A percentile compares a stretch with the other conserved stretches of the same genome.
Evolutionary conservation across 1,140 invertebrate species (phyloP).

Genomic region (Nasonia giraulti): DNA sequence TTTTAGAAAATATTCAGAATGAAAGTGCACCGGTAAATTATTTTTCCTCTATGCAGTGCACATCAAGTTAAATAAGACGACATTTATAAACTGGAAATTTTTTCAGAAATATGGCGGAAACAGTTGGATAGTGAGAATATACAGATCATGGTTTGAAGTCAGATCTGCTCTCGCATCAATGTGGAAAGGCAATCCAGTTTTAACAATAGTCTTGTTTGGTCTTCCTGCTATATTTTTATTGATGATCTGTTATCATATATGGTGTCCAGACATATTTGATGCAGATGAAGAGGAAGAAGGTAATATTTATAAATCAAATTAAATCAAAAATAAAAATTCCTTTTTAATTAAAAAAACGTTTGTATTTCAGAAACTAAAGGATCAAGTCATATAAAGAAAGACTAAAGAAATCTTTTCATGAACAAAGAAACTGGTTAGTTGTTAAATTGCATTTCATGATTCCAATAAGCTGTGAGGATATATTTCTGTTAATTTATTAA

Average conservation of each 20-base stretch:
- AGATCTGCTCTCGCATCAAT: conserved; percentile 84
- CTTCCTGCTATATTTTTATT: conserved; percentile 92
- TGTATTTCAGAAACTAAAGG: conserved; percentile 60
- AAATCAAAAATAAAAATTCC: conserved; percentile 25
- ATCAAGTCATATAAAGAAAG: conserved; percentile 69
- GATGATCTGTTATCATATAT: conserved; percentile 95
- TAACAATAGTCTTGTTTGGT: conserved; percentile 91
- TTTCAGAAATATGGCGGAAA: conserved; percentile 88
- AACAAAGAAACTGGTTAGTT: conserved; percentile 20
- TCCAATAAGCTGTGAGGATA: conserved; percentile 27
- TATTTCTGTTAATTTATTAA: conserved; percentile 41
- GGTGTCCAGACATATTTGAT: conserved; percentile 94
- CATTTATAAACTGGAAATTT: conserved; percentile 35
- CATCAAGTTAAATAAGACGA: conserved; percentile 23
- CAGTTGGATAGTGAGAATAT: conserved; percentile 81
- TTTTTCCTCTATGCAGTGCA: background rate
- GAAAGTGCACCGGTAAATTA: conserved; percentile 81
- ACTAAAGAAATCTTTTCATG: conserved; percentile 56
- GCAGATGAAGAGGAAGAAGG: conserved; percentile 88
- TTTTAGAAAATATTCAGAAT: conserved; percentile 84
- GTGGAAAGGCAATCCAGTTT: conserved; percentile 93
- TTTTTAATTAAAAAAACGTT: conserved; percentile 46
- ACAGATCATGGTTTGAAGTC: conserved; percentile 86
- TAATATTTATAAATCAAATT: conserved; percentile 44
- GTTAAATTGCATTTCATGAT: conserved; percentile 33